phyloP scores from a whole-genome alignment of 2,113 vertebrate genomes.

The Hystrix cristata region DNA sequence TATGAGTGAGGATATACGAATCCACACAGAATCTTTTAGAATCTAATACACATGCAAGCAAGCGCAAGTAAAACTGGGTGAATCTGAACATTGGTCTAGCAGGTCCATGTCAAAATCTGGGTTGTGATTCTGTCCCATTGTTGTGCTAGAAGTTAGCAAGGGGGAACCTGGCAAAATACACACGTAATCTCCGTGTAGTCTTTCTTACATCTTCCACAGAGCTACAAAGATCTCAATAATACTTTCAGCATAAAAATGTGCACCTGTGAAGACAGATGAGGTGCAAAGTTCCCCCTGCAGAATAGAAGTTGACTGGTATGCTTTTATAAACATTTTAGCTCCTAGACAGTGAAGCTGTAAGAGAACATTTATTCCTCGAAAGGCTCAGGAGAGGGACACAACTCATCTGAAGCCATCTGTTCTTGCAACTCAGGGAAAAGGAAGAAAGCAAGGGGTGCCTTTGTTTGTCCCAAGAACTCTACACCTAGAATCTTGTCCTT shows the following conservation, averaged over 20 bases:
- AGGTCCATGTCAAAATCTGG: not conserved
- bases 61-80: not conserved
- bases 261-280: not conserved
- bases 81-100: not conserved
- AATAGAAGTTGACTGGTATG: slow-evolving; percentile 6
- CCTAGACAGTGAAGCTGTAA: not conserved
- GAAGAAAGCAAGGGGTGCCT: not conserved
- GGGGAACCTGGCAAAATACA: not conserved
- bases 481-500: not conserved
- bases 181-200: not conserved
- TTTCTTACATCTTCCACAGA: not conserved
- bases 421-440: not conserved
- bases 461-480: slow-evolving; percentile 27
- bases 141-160: not conserved
- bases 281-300: not conserved
- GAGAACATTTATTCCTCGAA: not conserved
- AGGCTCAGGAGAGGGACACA: not conserved
- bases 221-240: not conserved
- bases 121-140: not conserved
- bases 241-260: not conserved
- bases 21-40: not conserved
- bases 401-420: not conserved
- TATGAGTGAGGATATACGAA: not conserved
- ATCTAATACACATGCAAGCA: not conserved
- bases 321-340: not conserved